Evolutionary conservation across 2,888 invertebrate genomes (phyloP), one percentile per base, ranked within the genome.

Genomic region (Lasioglossum calceatum): DNA sequence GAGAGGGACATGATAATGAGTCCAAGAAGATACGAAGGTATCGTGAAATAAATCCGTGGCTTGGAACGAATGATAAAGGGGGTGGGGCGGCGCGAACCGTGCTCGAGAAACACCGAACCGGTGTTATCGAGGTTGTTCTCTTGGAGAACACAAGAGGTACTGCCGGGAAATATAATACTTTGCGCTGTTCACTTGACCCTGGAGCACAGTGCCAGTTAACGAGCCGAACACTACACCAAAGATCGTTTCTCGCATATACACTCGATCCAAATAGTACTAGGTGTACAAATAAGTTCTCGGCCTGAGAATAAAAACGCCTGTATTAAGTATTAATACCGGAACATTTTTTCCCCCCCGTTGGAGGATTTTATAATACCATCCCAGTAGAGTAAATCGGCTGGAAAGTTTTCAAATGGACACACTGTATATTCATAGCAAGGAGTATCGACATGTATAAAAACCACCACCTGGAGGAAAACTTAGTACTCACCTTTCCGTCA

Each of bases 1-100:
- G 27, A 44, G 54, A 44, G 76, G 58, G 64, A 72, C 78, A 83
- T 85, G 88, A 89, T 89, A 91, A 91, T 89, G 91, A 89, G 80
- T 70, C 84, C 83, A 77, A 85, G 82, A 73, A 83, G 87, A 84
- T 89, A 90, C 74, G 79, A 82, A 79, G 61, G 77, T 75, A 75
- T 82, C 84, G 72, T n/a, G 73, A 79, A 80, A 89, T 86, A 88
- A 85, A 89, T 88, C 79, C 84, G 72, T 75, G 71, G 84, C 76
- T 64, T 27, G 73, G 78, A 83, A 84, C 71, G 79, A 72, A 77
- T 76, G 83, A 76, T 78, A 80, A 80, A 50, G 84, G n/a, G 58
- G 8, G 2, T 7, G 36, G 36, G 75, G 12, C 39, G n/a, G 36
- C 64, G 70, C 73, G 19, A 78, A 73, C 32, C 79, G 47, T 39